Evolutionary conservation across 1,140 invertebrate genomes (phyloP).

Genomic region (Meloidogyne chitwoodi): DNA sequence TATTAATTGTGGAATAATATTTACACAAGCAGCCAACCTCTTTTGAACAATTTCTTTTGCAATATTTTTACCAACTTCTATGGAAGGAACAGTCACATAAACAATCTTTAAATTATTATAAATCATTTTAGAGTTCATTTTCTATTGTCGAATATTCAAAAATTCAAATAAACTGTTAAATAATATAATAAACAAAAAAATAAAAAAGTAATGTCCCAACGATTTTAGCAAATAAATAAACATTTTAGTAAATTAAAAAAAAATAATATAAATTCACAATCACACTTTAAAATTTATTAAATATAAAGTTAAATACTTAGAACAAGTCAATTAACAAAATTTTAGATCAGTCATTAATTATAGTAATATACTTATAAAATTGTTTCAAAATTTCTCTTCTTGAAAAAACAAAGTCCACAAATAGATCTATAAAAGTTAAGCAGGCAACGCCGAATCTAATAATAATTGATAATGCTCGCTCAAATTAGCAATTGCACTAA

Average conservation of each 20-base stretch:
- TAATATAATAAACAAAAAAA: background rate
- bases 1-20: conserved; percentile 13
- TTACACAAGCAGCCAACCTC: conserved; percentile 20
- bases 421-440: background rate
- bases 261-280: background rate
- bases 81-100: conserved; percentile 21
- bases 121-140: background rate
- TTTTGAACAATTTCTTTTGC: conserved; percentile 5
- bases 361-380: too few relatives aligned
- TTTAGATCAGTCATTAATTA: background rate
- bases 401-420: background rate
- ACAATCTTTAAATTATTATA: conserved; percentile 4
- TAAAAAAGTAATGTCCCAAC: background rate
- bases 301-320: background rate
- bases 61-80: conserved; percentile 17
- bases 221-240: background rate
- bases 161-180: background rate
- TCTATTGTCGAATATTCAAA: background rate
- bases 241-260: background rate
- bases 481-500: conserved; percentile 83
- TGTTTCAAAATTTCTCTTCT: background rate
- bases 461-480: conserved; percentile 80
- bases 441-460: background rate
- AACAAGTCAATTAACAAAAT: background rate
- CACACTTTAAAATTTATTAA: background rate